Evolutionary conservation across 2,113 vertebrate genomes (phyloP).

Genomic region (Hydrochoerus hydrochaeris): DNA sequence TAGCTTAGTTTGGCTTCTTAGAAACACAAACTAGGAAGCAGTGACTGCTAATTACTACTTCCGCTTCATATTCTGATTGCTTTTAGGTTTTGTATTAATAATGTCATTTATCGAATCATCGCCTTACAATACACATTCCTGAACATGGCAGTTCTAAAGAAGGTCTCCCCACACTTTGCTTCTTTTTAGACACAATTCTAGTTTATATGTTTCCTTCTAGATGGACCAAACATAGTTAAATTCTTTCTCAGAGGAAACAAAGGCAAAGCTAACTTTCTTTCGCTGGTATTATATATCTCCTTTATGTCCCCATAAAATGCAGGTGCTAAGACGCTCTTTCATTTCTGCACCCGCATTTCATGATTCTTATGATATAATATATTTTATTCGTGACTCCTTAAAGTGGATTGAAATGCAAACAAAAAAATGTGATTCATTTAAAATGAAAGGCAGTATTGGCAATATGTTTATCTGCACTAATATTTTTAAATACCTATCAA

Average conservation of each 20-base stretch:
- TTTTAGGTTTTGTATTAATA: background rate
- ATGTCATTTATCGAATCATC: background rate
- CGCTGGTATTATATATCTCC: conserved; percentile 69
- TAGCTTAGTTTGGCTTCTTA: background rate
- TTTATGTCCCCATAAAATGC: conserved; percentile 75
- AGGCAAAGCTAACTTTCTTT: conserved; percentile 66
- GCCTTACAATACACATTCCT: background rate
- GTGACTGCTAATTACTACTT: background rate
- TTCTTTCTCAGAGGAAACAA: conserved; percentile 70
- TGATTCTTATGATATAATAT: conserved; percentile 76
- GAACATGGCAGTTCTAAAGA: background rate
- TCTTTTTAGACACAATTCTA: background rate
- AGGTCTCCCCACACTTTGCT: background rate
- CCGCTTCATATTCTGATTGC: background rate
- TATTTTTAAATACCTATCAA: conserved; percentile 74
- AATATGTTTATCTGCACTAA: conserved; percentile 71
- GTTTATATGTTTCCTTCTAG: conserved; percentile 28
- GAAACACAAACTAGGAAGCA: background rate
- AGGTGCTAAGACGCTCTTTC: conserved; percentile 71
- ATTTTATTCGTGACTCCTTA: conserved; percentile 77
- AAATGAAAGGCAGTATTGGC: conserved; percentile 60
- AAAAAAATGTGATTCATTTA: conserved; percentile 76
- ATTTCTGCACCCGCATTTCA: conserved; percentile 75
- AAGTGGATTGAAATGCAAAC: conserved; percentile 75
- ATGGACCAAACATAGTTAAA: conserved; percentile 20